Evolutionary conservation across 2,797 vertebrate species (phyloP), one percentile per base, ranked within the genome.

Genomic region (Falco peregrinus): DNA sequence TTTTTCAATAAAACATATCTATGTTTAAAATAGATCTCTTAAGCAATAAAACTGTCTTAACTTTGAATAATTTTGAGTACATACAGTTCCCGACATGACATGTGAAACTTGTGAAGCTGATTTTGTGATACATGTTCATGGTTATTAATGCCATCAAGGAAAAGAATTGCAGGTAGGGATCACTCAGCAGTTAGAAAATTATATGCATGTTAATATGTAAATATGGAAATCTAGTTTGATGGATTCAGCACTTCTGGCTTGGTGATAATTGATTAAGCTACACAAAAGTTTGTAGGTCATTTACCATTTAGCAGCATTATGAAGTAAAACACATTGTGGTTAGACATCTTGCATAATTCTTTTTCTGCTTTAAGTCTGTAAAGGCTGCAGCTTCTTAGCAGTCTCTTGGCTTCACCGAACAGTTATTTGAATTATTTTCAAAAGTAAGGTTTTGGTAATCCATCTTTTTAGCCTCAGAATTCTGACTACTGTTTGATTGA

Each of bases 201-300:
- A 77, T 78, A 24, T 70, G 47, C 57, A 39, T 89, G 43, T 61
- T 78, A 93, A 84, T 92, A 77, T 89, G 87, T 16, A 91, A 81
- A 90, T 91, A 80, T 70, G 77, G 67, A 92, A 95, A 90, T 85
- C 48, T 83, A 45, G 67, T 89, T 93, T 73, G 74, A 77, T 85
- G 64, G 71, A 87, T 94, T 97, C 84, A 84, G 85, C 68, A 48
- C n/a, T 94, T 88, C 63, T 87, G 60, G 9, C 75, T 79, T 84
- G 50, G 39, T 87, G 64, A 41, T 74, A 87, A 76, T 82, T 89
- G 88, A 90, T 90, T 71, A 89, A 93, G 61, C 50, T 80, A 11
- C 64, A 51, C 48, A 56, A 69, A 69, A 81, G 56, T 88, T 74
- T 88, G 63, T 88, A 84, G 87, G 80, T 95, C 77, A 79, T 22